phyloP scores from a whole-genome alignment of 2,888 invertebrate genomes.

The Quadriops clusia region DNA sequence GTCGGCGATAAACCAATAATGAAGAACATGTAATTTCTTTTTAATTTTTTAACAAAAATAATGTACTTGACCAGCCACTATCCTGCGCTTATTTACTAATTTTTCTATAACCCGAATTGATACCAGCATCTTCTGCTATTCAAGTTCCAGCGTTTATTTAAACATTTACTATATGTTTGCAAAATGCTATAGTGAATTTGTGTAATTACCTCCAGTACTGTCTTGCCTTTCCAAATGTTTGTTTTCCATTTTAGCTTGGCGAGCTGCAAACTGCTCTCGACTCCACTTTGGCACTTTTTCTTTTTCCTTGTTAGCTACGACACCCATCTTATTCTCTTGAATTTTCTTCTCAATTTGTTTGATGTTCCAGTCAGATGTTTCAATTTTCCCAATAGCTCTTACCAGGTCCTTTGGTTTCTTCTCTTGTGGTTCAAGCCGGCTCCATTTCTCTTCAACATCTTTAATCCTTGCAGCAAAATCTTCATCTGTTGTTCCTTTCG shows the following conservation, averaged over 20 bases:
- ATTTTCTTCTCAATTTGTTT: constrained; percentile 85
- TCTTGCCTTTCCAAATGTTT: constrained; percentile 49
- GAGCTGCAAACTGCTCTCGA: constrained; percentile 63
- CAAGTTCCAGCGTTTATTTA: constrained; percentile 2
- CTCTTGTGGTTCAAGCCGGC: constrained; percentile 43
- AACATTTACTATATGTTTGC: constrained; percentile 4
- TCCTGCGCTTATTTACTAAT: too few relatives aligned
- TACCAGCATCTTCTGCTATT: too few relatives aligned
- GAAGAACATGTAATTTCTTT: too few relatives aligned
- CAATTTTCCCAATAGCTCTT: constrained; percentile 80
- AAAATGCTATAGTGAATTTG: constrained; percentile 11
- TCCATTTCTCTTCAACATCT: constrained; percentile 69
- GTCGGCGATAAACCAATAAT: too few relatives aligned
- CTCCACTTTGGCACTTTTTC: constrained; percentile 85
- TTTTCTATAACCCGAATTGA: too few relatives aligned
- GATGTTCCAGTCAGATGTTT: constrained; percentile 83
- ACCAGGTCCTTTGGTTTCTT: constrained; percentile 79
- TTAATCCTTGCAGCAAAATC: constrained; percentile 53
- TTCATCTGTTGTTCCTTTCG: constrained; percentile 36
- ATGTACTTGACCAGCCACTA: too few relatives aligned
- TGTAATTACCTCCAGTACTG: constrained; percentile 39
- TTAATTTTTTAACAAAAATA: too few relatives aligned
- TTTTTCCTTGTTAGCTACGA: constrained; percentile 46
- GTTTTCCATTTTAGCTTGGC: constrained; percentile 58
- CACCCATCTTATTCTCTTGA: constrained; percentile 58